Evolutionary conservation across 2,888 invertebrate genomes (phyloP), one percentile per base, ranked within the genome.

Genomic region (Bhutanitis thaidina): DNA sequence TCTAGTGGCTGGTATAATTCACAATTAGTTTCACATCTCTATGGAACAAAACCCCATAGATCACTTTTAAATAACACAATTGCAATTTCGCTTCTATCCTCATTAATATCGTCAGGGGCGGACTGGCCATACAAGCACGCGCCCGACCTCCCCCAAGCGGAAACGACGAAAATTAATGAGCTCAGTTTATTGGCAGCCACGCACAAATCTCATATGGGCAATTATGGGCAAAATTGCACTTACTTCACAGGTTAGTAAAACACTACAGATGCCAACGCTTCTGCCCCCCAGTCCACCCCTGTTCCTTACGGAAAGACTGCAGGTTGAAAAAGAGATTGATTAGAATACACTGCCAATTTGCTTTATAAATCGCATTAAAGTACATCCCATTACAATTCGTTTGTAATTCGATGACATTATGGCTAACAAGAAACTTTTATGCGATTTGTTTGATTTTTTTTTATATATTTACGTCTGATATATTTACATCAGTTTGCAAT

Each of bases 31-130:
- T 83, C 85, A 86, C 84, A 74, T 68, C 71, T 81, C 76, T 74
- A 77, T 77, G 80, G 72, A 71, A 77, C 60, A 64, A 76, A 69
- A 75, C 75, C 75, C 78, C 80, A 76, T 80, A 81, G 79, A 77
- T 77, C 77, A 81, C 80, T 80, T 80, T 77, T 69, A 74, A 80
- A 75, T 67, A 63, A 88, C 87, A 88, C 86, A 76, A 72, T 80
- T 87, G 88, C 89, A 88, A 88, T 78, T 69, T 83, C 83, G 89
- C 89, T 89, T 89, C 85, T 89, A 89, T 80, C 82, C 87, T 89
- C 89, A 87, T 89, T 88, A 87, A 88, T 87, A 90, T 90, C 87
- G 90, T 89, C 90, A 90, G 90, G 90, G 88, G 89, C 86, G 87
- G 90, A 90, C 89, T 90, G 90, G 90, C 89, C 90, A 85, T 90